Percentiles rank a stretch among this genome's conserved stretches.
Evolutionary conservation across 1,140 invertebrate species (phyloP).

Genomic region (Trachymyrmex cornetzi): DNA sequence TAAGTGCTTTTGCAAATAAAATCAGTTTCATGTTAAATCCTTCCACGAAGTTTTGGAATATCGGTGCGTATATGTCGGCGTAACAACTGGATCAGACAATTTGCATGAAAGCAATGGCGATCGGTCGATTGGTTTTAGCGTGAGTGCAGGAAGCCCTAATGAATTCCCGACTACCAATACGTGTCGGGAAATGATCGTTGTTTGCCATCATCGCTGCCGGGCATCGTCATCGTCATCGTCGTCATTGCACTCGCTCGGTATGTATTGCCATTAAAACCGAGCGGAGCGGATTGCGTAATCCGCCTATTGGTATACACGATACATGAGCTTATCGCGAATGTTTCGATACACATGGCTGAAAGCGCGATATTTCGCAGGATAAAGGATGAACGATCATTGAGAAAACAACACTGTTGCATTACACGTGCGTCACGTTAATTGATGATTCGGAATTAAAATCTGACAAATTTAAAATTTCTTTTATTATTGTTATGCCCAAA

Average conservation of each 20-base stretch:
- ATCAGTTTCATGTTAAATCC: background rate
- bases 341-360: conserved; percentile 10
- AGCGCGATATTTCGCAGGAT: conserved; percentile 38
- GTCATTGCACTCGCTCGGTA: conserved; percentile 32
- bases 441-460: conserved; percentile 4
- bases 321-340: conserved; percentile 34
- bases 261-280: conserved; percentile 55
- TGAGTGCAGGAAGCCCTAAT: conserved; percentile 33
- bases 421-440: conserved; percentile 14
- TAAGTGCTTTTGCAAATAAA: background rate
- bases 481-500: background rate
- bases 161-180: conserved; percentile 64
- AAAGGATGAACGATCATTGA: background rate
- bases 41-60: background rate
- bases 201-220: conserved; percentile 46
- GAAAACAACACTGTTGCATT: conserved; percentile 10
- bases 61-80: background rate
- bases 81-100: conserved; percentile 35
- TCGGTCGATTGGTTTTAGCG: conserved; percentile 51
- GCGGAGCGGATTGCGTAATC: conserved; percentile 64
- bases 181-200: conserved; percentile 61
- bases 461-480: background rate
- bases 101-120: conserved; percentile 17
- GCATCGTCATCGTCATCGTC: conserved; percentile 54
- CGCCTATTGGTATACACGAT: conserved; percentile 35